These are phyloP conservation scores for Allygus modestus DNA, from an alignment of 2,888 invertebrate species.

Conservation along the genomic window DNA sequence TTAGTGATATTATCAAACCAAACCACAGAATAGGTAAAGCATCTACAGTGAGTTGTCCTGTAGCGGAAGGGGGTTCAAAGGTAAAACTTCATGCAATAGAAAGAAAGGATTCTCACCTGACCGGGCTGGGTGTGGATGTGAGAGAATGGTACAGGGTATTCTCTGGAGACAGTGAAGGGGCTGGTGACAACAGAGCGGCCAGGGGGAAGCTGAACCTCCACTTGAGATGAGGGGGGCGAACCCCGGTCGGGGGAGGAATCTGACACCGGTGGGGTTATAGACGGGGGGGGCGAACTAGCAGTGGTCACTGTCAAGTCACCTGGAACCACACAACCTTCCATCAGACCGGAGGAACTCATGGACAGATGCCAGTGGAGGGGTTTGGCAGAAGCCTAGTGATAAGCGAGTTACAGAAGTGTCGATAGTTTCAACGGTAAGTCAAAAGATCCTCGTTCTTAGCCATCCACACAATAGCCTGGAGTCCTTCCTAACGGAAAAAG, in stretches of 20 bases:
- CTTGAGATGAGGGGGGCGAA: slow-evolving; percentile 62
- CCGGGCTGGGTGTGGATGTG: slow-evolving; percentile 96
- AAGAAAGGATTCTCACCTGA: slow-evolving; percentile 77
- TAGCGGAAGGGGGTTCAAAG: slow-evolving; percentile 24
- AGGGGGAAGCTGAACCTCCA: slow-evolving; percentile 62
- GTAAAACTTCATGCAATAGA: slow-evolving; percentile 47
- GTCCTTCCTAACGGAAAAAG: too few species aligned
- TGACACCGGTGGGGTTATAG: slow-evolving; percentile 77
- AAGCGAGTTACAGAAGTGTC: background rate
- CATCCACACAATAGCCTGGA: too few species aligned
- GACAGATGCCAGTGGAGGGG: background rate
- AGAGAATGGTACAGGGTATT: slow-evolving; percentile 93
- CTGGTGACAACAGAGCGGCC: slow-evolving; percentile 72
- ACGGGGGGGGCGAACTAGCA: slow-evolving; percentile 80
- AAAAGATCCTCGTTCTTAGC: too few species aligned
- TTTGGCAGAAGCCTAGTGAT: background rate
- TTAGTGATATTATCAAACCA: slow-evolving; percentile 37
- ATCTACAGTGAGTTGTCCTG: slow-evolving; percentile 21
- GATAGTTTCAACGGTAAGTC: background rate
- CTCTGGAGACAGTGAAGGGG: slow-evolving; percentile 76
- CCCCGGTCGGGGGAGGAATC: slow-evolving; percentile 72
- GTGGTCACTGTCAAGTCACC: slow-evolving; percentile 79
- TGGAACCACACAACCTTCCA: slow-evolving; percentile 63
- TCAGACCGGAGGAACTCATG: background rate
- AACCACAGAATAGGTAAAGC: slow-evolving; percentile 20